Evolutionary conservation across 2,113 vertebrate species (phyloP).

Genomic region (Hoplias malabaricus): DNA sequence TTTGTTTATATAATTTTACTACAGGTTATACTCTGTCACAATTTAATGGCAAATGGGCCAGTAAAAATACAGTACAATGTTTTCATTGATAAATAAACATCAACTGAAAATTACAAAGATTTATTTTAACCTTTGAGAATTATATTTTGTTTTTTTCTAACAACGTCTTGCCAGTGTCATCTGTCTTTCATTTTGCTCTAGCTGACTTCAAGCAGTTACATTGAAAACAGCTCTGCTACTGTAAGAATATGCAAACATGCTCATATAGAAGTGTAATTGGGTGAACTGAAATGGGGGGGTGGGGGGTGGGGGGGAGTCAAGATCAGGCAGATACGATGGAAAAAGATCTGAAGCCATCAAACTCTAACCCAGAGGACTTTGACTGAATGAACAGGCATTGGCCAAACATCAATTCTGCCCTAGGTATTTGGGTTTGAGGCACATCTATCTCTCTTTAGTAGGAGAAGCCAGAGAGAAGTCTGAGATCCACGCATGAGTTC

Average conservation of each 20-base stretch:
- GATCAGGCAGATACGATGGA: constrained; percentile 17
- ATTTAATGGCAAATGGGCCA: too few relatives aligned
- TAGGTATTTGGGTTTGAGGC: constrained; percentile 46
- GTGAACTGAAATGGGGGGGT: constrained; percentile 16
- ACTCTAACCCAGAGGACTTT: constrained; percentile 29
- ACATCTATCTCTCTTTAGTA: constrained; percentile 45
- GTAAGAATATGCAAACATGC: not conserved
- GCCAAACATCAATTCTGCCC: constrained; percentile 54
- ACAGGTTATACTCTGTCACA: too few relatives aligned
- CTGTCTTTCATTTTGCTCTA: not conserved
- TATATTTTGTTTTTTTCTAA: too few relatives aligned
- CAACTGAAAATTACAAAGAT: too few relatives aligned
- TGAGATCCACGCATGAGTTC: not conserved
- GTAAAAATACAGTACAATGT: too few relatives aligned
- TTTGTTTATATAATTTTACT: too few relatives aligned
- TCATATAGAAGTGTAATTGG: not conserved
- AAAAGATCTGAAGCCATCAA: constrained; percentile 20
- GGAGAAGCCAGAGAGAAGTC: not conserved
- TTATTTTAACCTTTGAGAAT: too few relatives aligned
- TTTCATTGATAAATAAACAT: too few relatives aligned
- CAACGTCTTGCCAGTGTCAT: too few relatives aligned
- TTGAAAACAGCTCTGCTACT: too few relatives aligned
- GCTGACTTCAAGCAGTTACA: not conserved
- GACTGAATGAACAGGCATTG: constrained; percentile 43
- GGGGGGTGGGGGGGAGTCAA: too few relatives aligned